Evolutionary conservation across 1,140 invertebrate species (phyloP).

Genomic region (Cyclargus thomasi): DNA sequence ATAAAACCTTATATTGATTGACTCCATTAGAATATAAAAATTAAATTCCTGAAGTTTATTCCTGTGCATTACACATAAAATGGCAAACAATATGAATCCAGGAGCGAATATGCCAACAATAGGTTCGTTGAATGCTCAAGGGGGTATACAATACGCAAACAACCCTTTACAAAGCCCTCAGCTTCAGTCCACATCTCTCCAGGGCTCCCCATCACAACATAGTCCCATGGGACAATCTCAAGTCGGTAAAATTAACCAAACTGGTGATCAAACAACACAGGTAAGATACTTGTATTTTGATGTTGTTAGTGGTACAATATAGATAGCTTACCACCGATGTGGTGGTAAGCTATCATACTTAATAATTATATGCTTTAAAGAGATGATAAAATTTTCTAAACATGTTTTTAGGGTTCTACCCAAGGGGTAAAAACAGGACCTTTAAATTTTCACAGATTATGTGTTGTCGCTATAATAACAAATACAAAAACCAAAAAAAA

Average conservation of each 20-base stretch:
- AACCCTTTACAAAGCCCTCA: constrained; percentile 65
- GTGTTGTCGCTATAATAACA: too few relatives aligned
- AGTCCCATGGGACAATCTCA: constrained; percentile 71
- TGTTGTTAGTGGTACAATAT: too few relatives aligned
- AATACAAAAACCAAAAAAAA: too few relatives aligned
- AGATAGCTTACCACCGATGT: too few relatives aligned
- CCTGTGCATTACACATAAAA: constrained; percentile 4
- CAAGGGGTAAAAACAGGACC: too few relatives aligned
- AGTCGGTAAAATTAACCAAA: constrained; percentile 44
- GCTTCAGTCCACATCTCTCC: constrained; percentile 49
- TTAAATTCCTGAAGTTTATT: background rate
- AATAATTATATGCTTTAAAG: too few relatives aligned
- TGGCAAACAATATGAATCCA: constrained; percentile 45
- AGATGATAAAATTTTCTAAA: too few relatives aligned
- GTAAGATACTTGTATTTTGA: constrained; percentile 32
- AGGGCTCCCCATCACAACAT: constrained; percentile 76
- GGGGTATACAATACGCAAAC: constrained; percentile 57
- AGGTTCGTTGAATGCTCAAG: constrained; percentile 43
- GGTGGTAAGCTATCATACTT: too few relatives aligned
- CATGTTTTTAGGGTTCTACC: too few relatives aligned
- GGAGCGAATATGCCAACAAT: constrained; percentile 55
- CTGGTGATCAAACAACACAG: constrained; percentile 52
- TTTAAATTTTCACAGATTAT: too few relatives aligned
- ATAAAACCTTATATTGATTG: background rate
- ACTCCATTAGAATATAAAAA: too few relatives aligned